A percentile compares a stretch with the other conserved stretches of the same genome.
Evolutionary conservation across 2,888 invertebrate species (phyloP).

Genomic region (Eucera pruinosa): DNA sequence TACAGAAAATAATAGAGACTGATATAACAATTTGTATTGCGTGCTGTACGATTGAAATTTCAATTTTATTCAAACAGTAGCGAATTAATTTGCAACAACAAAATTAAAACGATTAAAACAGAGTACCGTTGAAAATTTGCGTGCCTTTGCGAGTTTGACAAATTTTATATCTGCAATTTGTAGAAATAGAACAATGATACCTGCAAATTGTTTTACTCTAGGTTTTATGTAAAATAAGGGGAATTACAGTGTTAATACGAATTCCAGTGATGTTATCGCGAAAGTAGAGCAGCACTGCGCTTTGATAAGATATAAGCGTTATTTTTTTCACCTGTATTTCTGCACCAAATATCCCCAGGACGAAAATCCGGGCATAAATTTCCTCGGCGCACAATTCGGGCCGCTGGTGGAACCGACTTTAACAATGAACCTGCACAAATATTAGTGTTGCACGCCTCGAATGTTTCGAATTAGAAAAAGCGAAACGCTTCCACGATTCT

Average conservation of each 20-base stretch:
- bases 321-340: not conserved
- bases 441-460: not conserved
- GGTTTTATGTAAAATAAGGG: too few species aligned
- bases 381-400: not conserved
- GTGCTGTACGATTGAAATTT: too few species aligned
- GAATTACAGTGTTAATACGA: not conserved
- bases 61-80: too few species aligned
- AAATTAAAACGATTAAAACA: too few species aligned
- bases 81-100: too few species aligned
- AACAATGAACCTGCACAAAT: constrained; percentile 4
- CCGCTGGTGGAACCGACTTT: not conserved
- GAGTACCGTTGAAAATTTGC: too few species aligned
- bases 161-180: too few species aligned
- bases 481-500: not conserved
- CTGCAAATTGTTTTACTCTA: not conserved
- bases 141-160: too few species aligned
- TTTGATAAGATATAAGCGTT: constrained; percentile 12
- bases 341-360: not conserved
- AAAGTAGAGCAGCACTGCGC: not conserved
- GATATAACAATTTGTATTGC: too few species aligned
- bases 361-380: constrained; percentile 9
- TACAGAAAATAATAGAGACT: too few species aligned
- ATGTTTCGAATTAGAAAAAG: not conserved
- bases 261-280: constrained; percentile 5
- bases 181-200: not conserved